Conservation (phyloP, 2,113 vertebrate species). For the Brevimyrus niger region DNA sequence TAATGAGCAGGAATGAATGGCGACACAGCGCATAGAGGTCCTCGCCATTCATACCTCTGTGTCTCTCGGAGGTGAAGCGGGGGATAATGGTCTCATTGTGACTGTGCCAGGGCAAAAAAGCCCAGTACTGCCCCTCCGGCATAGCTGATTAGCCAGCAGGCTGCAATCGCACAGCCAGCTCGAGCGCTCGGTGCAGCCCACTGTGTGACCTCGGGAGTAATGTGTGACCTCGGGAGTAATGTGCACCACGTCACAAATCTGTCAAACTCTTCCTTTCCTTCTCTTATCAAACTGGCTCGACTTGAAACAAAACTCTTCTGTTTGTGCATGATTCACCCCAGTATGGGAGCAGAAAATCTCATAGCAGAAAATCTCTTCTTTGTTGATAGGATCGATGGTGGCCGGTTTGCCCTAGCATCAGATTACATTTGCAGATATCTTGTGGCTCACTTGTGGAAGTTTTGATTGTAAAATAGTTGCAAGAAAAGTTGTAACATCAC, state of each 20-base stretch:
- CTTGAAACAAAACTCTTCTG: not conserved
- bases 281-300: constrained; percentile 8
- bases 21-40: not conserved
- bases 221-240: not conserved
- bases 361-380: not conserved
- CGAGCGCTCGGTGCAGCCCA: not conserved
- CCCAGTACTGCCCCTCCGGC: not conserved
- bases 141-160: constrained; percentile 14
- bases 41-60: not conserved
- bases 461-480: not conserved
- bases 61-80: not conserved
- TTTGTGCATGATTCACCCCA: not conserved
- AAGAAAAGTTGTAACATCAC: not conserved
- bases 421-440: not conserved
- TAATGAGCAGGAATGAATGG: not conserved
- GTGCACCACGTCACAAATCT: not conserved
- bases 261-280: constrained; percentile 1
- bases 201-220: constrained; percentile 11
- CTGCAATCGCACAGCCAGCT: constrained; percentile 4
- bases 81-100: constrained; percentile 22
- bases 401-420: not conserved
- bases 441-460: not conserved
- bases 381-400: not conserved
- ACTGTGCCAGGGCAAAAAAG: not conserved
- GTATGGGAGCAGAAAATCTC: not conserved